Conservation (phyloP, 2,888 invertebrate genomes). For the Trichopoda pennipes region DNA sequence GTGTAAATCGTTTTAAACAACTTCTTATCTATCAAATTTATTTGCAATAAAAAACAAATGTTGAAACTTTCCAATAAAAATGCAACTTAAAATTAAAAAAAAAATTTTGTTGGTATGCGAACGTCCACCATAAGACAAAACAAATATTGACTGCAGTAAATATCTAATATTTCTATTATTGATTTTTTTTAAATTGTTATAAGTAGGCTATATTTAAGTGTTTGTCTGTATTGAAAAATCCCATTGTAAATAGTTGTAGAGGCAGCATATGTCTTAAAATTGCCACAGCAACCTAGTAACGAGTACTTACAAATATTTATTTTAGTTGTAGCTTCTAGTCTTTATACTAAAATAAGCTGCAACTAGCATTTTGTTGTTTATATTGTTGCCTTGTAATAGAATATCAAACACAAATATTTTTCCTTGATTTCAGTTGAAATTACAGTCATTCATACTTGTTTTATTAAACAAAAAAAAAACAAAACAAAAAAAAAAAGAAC, state of each 20-base stretch:
- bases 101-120: too few species aligned
- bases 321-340: background rate
- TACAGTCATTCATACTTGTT: conserved; percentile 44
- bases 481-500: background rate
- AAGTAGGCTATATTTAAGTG: background rate
- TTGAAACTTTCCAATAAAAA: too few species aligned
- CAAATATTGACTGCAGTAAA: too few species aligned
- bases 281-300: background rate
- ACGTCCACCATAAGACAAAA: too few species aligned
- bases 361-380: conserved; percentile 21
- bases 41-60: too few species aligned
- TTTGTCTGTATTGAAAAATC: background rate
- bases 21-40: too few species aligned
- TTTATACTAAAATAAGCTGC: conserved; percentile 5
- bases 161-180: too few species aligned
- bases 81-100: too few species aligned
- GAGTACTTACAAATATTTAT: conserved; percentile 16
- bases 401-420: conserved; percentile 57
- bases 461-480: background rate
- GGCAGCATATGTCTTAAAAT: conserved; percentile 29
- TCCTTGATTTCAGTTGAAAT: conserved; percentile 56
- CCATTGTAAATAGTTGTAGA: conserved; percentile 12
- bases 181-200: too few species aligned
- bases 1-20: too few species aligned
- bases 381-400: conserved; percentile 62